phyloP scores from a whole-genome alignment of 2,888 invertebrate genomes.

The Hemistola chrysoprasaria region DNA sequence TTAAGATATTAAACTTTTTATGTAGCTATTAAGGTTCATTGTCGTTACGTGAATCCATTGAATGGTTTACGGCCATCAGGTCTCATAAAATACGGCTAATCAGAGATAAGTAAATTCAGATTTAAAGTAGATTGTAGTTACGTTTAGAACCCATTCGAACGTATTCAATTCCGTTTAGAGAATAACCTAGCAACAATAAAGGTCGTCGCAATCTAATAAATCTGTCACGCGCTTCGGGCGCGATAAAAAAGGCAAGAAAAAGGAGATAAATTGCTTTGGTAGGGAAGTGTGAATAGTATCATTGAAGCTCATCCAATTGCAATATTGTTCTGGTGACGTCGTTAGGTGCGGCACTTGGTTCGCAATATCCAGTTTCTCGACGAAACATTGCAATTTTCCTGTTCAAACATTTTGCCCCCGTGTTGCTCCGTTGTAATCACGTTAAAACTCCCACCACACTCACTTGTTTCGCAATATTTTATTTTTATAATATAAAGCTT shows the following conservation, averaged over 20 bases:
- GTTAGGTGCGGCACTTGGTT: conserved; percentile 41
- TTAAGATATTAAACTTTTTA: conserved; percentile 30
- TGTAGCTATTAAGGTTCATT: conserved; percentile 28
- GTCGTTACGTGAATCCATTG: conserved; percentile 24
- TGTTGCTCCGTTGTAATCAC: conserved; percentile 51
- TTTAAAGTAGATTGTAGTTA: no score
- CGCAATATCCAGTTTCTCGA: conserved; percentile 47
- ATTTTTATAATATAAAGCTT: conserved; percentile 24
- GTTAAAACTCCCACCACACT: conserved; percentile 40
- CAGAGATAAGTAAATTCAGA: no score
- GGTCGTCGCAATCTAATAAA: conserved; percentile 15
- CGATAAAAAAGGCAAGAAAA: conserved; percentile 21
- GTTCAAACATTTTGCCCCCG: conserved; percentile 50
- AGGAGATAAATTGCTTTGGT: conserved; percentile 26
- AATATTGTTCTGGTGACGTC: conserved; percentile 46
- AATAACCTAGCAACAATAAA: conserved; percentile 14
- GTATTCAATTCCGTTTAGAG: conserved; percentile 7
- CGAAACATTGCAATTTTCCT: conserved; percentile 53
- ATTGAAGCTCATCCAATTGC: conserved; percentile 41
- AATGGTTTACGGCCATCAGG: conserved; percentile 28
- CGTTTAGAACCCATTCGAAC: not conserved
- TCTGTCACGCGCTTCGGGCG: conserved; percentile 17
- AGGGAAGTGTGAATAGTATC: conserved; percentile 38
- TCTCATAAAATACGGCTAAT: conserved; percentile 9
- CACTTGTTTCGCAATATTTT: conserved; percentile 39